Conservation (phyloP, 2,797 vertebrate species). For the Strix occidentalis region DNA sequence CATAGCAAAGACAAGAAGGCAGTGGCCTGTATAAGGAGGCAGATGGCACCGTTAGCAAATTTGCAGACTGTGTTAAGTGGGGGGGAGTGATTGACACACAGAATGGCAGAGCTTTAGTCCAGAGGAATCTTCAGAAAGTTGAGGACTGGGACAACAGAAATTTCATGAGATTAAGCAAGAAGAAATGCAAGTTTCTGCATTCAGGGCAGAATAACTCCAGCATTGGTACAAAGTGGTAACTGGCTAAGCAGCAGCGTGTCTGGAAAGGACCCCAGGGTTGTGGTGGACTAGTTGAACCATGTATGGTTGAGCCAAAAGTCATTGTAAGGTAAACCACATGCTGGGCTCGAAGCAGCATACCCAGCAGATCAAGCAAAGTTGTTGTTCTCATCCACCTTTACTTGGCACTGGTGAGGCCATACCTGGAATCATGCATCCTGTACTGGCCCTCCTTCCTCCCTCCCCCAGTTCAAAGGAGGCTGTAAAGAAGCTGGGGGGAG, state of each 20-base stretch:
- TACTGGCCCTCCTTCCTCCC: background rate
- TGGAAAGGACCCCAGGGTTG: background rate
- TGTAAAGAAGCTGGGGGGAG: background rate
- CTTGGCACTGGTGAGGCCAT: background rate
- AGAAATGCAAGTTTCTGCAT: background rate
- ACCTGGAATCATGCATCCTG: background rate
- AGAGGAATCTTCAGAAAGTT: constrained; percentile 35
- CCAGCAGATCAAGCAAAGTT: background rate
- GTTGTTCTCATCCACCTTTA: background rate
- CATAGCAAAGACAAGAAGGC: constrained; percentile 32
- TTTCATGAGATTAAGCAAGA: background rate
- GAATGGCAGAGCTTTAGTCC: constrained; percentile 51
- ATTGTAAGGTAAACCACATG: background rate
- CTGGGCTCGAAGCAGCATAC: background rate
- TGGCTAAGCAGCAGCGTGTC: background rate
- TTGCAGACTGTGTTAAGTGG: constrained; percentile 57
- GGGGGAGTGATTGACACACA: constrained; percentile 57
- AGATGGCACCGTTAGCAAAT: constrained; percentile 66
- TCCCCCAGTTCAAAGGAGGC: background rate
- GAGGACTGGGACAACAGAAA: constrained; percentile 1
- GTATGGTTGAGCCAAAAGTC: background rate
- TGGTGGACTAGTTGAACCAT: background rate
- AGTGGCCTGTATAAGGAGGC: constrained; percentile 56
- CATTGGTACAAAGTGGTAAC: background rate
- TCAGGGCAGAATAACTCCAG: background rate